Conservation (phyloP, 2,113 vertebrate genomes). For the Ovis canadensis region DNA sequence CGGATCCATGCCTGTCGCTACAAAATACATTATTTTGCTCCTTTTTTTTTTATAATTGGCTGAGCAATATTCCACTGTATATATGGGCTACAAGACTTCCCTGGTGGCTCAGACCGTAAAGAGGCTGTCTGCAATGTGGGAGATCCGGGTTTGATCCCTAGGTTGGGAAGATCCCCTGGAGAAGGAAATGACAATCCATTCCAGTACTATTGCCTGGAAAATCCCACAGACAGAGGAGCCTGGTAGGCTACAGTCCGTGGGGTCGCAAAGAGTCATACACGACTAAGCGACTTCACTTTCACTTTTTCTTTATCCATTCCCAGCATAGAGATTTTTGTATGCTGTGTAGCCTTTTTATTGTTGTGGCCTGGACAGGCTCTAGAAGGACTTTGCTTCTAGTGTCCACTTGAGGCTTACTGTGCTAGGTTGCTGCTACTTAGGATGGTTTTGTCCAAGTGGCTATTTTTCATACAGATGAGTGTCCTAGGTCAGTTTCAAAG, state of each 20-base stretch:
- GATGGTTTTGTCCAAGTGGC: too few relatives aligned
- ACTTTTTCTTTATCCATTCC: background rate
- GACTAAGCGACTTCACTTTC: too few relatives aligned
- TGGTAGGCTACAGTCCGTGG: too few relatives aligned
- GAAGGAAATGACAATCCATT: too few relatives aligned
- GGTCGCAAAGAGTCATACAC: fast-evolving
- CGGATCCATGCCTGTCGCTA: background rate
- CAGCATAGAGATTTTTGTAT: background rate
- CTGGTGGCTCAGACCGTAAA: too few relatives aligned
- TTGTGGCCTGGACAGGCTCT: background rate
- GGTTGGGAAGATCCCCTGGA: too few relatives aligned
- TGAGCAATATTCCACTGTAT: background rate
- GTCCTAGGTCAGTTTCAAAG: background rate
- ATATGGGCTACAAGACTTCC: background rate
- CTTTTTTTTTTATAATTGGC: background rate
- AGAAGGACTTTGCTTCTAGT: too few relatives aligned
- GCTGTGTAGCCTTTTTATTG: background rate
- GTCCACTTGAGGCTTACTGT: too few relatives aligned
- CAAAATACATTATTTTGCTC: background rate
- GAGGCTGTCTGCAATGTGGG: fast-evolving
- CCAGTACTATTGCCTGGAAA: too few relatives aligned
- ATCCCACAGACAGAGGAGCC: too few relatives aligned
- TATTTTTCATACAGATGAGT: background rate
- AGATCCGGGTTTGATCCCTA: fast-evolving
- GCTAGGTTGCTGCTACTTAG: too few relatives aligned